Conservation (phyloP, 2,797 vertebrate genomes). For the Centroberyx gerrardi region DNA sequence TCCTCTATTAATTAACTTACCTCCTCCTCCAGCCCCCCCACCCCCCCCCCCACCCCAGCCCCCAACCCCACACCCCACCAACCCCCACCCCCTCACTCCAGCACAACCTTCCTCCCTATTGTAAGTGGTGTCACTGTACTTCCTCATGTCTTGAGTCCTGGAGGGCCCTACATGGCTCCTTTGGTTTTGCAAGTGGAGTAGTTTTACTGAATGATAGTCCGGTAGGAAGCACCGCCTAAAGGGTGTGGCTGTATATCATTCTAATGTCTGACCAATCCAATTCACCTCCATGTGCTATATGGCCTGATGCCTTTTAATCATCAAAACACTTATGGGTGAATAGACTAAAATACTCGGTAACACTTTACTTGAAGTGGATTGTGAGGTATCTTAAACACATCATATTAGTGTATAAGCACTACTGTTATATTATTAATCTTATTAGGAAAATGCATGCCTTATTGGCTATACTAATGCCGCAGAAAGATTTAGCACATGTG, state of each 20-base stretch:
- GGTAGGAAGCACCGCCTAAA: slow-evolving; percentile 15
- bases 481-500: background rate
- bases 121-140: slow-evolving; percentile 37
- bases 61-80: slow-evolving; percentile 23
- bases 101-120: slow-evolving; percentile 38
- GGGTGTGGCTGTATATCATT: background rate
- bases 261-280: background rate
- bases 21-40: slow-evolving; percentile 23
- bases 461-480: background rate
- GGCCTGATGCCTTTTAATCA: slow-evolving; percentile 21
- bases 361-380: background rate
- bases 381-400: slow-evolving; percentile 1
- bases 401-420: slow-evolving; percentile 4
- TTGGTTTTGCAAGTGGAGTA: slow-evolving; percentile 20
- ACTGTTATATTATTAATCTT: slow-evolving; percentile 12
- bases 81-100: slow-evolving; percentile 7
- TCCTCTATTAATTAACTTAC: slow-evolving; percentile 76
- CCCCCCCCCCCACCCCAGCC: slow-evolving; percentile 20
- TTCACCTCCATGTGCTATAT: slow-evolving; percentile 21
- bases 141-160: slow-evolving; percentile 32
- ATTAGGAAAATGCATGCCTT: slow-evolving; percentile 9
- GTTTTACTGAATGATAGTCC: slow-evolving; percentile 20
- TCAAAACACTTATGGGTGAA: slow-evolving; percentile 33
- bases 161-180: slow-evolving; percentile 18
- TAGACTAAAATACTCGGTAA: background rate